Evolutionary conservation across 2,113 vertebrate genomes (phyloP).

Genomic region (Verasper variegatus): DNA sequence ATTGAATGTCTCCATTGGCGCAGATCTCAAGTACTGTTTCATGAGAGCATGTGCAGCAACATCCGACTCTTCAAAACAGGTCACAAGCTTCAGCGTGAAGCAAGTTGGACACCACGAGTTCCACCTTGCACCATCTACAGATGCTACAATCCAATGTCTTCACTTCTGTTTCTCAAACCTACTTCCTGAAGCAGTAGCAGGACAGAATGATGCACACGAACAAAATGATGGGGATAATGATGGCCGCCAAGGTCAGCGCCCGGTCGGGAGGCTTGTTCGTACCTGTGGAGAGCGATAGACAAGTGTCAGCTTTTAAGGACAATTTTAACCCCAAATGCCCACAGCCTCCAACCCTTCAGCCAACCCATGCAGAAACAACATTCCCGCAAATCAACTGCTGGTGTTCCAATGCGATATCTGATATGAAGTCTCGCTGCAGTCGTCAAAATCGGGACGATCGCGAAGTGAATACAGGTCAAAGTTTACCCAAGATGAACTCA

Average conservation of each 20-base stretch:
- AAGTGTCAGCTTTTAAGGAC: not conserved
- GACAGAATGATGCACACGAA: constrained; percentile 62
- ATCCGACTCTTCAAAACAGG: too few species aligned
- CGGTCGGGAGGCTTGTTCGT: not conserved
- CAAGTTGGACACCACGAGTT: not conserved
- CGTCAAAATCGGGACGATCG: too few species aligned
- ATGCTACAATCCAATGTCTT: not conserved
- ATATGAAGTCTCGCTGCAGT: too few species aligned
- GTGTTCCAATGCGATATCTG: too few species aligned
- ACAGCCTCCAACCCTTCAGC: too few species aligned
- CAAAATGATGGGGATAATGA: constrained; percentile 64
- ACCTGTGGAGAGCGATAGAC: constrained; percentile 44
- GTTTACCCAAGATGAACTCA: too few species aligned
- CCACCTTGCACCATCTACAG: not conserved
- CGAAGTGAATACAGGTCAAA: too few species aligned
- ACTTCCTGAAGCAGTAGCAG: constrained; percentile 76
- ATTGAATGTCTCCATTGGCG: too few species aligned
- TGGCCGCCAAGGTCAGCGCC: constrained; percentile 26
- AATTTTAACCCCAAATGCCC: not conserved
- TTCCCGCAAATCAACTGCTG: too few species aligned
- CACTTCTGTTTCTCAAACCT: not conserved
- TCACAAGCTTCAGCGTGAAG: not conserved
- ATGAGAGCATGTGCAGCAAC: too few species aligned
- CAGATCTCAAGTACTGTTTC: too few species aligned
- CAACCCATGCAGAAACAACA: too few species aligned